Percentiles rank a stretch among this genome's conserved stretches.
Evolutionary conservation across 2,797 vertebrate genomes (phyloP).

Genomic region (Danio choprae): DNA sequence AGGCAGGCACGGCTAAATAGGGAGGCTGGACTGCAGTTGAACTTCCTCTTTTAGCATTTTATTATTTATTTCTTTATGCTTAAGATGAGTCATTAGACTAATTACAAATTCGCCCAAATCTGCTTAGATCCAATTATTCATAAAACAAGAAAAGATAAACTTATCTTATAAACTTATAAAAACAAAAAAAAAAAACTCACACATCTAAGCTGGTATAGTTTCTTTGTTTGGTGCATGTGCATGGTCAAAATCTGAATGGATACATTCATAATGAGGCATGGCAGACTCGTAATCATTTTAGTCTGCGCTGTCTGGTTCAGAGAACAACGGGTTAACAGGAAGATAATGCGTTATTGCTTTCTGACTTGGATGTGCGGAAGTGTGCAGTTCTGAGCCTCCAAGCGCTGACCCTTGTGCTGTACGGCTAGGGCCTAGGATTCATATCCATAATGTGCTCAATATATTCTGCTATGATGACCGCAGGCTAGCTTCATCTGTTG

Average conservation of each 20-base stretch:
- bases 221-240: neutral
- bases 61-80: constrained; percentile 46
- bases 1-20: constrained; percentile 63
- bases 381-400: constrained; percentile 76
- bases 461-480: constrained; percentile 82
- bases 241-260: constrained; percentile 39
- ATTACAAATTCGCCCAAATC: constrained; percentile 41
- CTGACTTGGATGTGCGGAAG: constrained; percentile 73
- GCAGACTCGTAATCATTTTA: constrained; percentile 47
- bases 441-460: constrained; percentile 86
- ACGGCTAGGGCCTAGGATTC: constrained; percentile 78
- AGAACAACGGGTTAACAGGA: constrained; percentile 75
- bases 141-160: neutral
- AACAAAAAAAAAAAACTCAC: no score
- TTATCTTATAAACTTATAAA: constrained; percentile 25
- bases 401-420: constrained; percentile 79
- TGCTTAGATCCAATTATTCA: constrained; percentile 46
- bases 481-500: constrained; percentile 70
- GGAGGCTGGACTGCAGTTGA: constrained; percentile 61
- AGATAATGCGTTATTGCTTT: constrained; percentile 80
- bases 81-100: constrained; percentile 42
- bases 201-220: neutral
- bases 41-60: constrained; percentile 52
- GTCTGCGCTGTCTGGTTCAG: constrained; percentile 41
- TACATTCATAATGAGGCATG: constrained; percentile 45